These are phyloP conservation scores for Drosophila quadrilineata DNA, from an alignment of 1,140 invertebrate species.

Conservation along the genomic window DNA sequence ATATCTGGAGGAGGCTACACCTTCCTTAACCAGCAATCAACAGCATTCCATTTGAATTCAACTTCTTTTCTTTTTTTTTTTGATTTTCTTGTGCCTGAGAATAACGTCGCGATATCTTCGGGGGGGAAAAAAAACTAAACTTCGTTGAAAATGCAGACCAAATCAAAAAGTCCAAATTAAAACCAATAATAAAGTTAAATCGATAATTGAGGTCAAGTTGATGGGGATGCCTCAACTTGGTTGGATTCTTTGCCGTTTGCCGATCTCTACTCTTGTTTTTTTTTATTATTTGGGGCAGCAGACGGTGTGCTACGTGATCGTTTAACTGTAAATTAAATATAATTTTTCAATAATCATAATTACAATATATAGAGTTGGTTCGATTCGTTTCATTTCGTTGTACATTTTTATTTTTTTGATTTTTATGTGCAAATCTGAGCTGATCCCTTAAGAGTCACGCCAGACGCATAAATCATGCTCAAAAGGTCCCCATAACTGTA, in stretches of 20 bases:
- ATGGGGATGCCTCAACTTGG: too few relatives aligned
- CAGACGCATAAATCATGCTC: slow-evolving; percentile 73
- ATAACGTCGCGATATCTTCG: too few relatives aligned
- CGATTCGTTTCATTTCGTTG: not conserved
- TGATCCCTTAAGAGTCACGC: slow-evolving; percentile 64
- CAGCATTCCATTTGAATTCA: slow-evolving; percentile 78
- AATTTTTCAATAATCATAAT: slow-evolving; percentile 81
- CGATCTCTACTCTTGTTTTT: too few relatives aligned
- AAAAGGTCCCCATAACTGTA: slow-evolving; percentile 68
- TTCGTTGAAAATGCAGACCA: too few relatives aligned
- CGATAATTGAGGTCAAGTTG: slow-evolving; percentile 81
- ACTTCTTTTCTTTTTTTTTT: too few relatives aligned
- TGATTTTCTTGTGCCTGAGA: too few relatives aligned
- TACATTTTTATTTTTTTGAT: too few relatives aligned
- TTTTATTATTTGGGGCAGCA: too few relatives aligned
- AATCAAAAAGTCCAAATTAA: slow-evolving; percentile 72
- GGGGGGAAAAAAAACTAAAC: too few relatives aligned
- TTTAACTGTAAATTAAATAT: slow-evolving; percentile 82
- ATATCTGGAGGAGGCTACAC: not conserved
- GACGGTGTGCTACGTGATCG: slow-evolving; percentile 81
- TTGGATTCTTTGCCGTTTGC: slow-evolving; percentile 35
- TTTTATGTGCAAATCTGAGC: slow-evolving; percentile 31
- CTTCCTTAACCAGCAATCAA: slow-evolving; percentile 62
- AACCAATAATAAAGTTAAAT: slow-evolving; percentile 82
- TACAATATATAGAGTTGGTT: slow-evolving; percentile 62